A percentile compares a stretch with the other conserved stretches of the same genome.
phyloP scores from a whole-genome alignment of 2,797 vertebrate genomes.

The Mormyrops boulengeri region DNA sequence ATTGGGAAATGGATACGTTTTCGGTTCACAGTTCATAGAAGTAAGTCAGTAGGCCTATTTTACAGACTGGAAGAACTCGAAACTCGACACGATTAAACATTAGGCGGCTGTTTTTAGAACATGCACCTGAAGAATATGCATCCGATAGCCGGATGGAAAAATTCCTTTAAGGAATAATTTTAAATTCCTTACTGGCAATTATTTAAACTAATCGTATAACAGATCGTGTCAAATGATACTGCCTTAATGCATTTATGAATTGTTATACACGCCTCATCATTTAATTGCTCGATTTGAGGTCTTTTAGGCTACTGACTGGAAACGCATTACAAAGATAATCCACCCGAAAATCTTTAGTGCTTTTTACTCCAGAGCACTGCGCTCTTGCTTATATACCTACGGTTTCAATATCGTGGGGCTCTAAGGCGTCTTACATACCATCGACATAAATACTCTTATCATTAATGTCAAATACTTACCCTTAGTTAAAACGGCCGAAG shows the following conservation, averaged over 20 bases:
- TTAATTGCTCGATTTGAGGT: background rate
- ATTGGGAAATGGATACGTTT: background rate
- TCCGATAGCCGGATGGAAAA: background rate
- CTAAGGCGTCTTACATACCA: background rate
- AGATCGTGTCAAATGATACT: background rate
- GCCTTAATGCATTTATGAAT: background rate
- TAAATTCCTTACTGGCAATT: background rate
- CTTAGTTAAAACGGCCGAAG: background rate
- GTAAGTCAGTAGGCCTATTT: background rate
- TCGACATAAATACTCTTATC: background rate
- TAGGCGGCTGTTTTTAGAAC: background rate
- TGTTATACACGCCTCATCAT: background rate
- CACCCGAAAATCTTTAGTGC: background rate
- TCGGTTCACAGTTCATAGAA: background rate
- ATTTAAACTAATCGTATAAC: background rate
- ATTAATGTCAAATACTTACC: conserved; percentile 1
- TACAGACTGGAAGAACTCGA: background rate
- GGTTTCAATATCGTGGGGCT: background rate
- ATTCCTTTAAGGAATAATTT: background rate
- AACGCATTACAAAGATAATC: background rate
- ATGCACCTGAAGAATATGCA: background rate
- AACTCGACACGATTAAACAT: background rate
- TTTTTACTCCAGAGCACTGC: background rate
- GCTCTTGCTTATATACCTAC: background rate
- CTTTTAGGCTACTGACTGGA: background rate